Percentiles rank a stretch among this genome's conserved stretches.
These are phyloP conservation scores for Micromesistius poutassou DNA, from an alignment of 2,797 vertebrate species.

Conservation along the genomic window DNA sequence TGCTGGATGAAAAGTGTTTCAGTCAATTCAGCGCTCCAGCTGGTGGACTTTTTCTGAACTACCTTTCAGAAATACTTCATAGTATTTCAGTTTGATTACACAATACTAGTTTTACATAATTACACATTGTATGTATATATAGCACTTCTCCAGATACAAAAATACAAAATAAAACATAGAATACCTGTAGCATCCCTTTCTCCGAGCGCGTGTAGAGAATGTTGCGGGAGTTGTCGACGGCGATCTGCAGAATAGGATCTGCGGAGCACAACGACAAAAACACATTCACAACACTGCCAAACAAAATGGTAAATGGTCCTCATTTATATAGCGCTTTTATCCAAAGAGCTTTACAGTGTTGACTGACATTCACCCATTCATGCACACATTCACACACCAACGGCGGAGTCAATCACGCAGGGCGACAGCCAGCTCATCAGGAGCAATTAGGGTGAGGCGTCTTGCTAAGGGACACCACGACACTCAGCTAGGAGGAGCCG, in stretches of 20 bases:
- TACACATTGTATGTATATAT: neutral
- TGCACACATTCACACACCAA: no score
- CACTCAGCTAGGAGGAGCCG: no score
- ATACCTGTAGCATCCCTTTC: conserved; percentile 92
- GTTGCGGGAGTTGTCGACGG: conserved; percentile 91
- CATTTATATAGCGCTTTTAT: no score
- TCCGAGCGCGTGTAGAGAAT: conserved; percentile 91
- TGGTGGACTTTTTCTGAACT: neutral
- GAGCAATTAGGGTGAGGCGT: no score
- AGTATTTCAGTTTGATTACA: no score
- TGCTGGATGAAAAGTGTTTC: neutral
- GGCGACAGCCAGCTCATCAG: no score
- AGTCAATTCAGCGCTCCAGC: neutral
- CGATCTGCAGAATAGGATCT: conserved; percentile 97
- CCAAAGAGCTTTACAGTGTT: no score
- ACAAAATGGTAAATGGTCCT: no score
- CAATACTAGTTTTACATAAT: neutral
- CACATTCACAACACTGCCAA: neutral
- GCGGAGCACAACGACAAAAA: neutral
- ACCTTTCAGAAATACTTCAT: neutral
- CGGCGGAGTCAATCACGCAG: no score
- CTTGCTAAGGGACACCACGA: no score
- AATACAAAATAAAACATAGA: neutral
- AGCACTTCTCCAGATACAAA: neutral
- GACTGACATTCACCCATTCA: no score